Evolutionary conservation across 2,113 vertebrate genomes (phyloP).

Genomic region (Indicator maculatus): DNA sequence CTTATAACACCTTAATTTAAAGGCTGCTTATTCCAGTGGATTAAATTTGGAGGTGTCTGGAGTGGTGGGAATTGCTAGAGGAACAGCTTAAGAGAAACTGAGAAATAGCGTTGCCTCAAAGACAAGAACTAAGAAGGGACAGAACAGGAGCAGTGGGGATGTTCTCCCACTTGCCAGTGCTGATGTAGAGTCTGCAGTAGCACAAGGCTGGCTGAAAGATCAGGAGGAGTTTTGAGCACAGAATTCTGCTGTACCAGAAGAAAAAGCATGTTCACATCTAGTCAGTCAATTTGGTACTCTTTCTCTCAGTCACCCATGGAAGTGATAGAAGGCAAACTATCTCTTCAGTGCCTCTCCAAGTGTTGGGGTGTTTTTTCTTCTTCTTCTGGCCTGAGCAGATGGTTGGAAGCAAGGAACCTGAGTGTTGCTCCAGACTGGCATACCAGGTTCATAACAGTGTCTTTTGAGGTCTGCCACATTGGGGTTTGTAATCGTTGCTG

Average conservation of each 20-base stretch:
- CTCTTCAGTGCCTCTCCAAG: not conserved
- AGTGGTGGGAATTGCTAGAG: constrained; percentile 20
- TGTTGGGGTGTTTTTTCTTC: not conserved
- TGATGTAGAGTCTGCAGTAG: not conserved
- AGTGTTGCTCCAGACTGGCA: not conserved
- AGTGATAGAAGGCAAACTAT: not conserved
- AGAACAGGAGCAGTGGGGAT: not conserved
- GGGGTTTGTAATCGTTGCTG: not conserved
- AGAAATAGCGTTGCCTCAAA: not conserved
- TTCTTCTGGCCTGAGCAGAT: not conserved
- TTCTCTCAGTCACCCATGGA: not conserved
- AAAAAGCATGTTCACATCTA: not conserved
- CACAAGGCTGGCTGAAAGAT: not conserved
- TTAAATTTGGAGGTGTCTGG: constrained; percentile 63
- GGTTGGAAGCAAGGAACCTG: not conserved
- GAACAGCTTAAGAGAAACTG: constrained; percentile 20
- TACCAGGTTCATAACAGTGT: not conserved
- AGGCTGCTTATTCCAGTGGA: constrained; percentile 65
- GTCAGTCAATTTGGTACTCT: not conserved
- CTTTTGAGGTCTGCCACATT: not conserved
- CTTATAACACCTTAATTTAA: constrained; percentile 66
- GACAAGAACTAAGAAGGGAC: not conserved
- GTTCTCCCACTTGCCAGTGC: not conserved
- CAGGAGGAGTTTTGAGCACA: not conserved
- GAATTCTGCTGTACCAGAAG: not conserved